A percentile compares a stretch with the other conserved stretches of the same genome.
Conservation (phyloP, 2,888 invertebrate species). For the Synanthedon vespiformis region DNA sequence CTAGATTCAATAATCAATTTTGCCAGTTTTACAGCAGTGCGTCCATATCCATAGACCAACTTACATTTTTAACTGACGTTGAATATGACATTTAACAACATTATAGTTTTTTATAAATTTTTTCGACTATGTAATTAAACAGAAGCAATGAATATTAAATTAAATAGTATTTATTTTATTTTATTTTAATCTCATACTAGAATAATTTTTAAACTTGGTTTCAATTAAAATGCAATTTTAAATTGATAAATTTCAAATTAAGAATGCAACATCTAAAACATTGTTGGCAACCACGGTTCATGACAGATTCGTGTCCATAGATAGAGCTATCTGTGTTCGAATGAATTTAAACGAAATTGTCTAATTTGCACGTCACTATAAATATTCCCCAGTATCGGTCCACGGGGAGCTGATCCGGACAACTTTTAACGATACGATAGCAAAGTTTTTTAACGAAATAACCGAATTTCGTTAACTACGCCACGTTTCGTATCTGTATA, state of each 20-base stretch:
- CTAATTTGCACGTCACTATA: neutral
- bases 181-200: too few species aligned
- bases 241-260: too few species aligned
- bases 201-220: too few species aligned
- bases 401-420: conserved; percentile 49
- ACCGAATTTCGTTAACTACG: conserved; percentile 56
- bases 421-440: conserved; percentile 64
- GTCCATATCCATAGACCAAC: conserved; percentile 15
- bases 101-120: too few species aligned
- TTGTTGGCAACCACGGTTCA: too few species aligned
- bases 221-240: too few species aligned
- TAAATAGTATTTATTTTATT: too few species aligned
- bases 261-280: too few species aligned
- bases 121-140: too few species aligned
- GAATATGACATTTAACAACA: neutral
- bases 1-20: conserved; percentile 67
- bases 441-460: conserved; percentile 68
- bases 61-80: neutral
- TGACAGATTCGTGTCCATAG: too few species aligned
- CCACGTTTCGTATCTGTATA: conserved; percentile 17
- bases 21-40: conserved; percentile 24
- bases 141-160: too few species aligned
- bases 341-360: neutral
- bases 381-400: conserved; percentile 20
- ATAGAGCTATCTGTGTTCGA: too few species aligned